phyloP scores from a whole-genome alignment of 2,888 invertebrate species.

The Ecdyonurus torrentis region DNA sequence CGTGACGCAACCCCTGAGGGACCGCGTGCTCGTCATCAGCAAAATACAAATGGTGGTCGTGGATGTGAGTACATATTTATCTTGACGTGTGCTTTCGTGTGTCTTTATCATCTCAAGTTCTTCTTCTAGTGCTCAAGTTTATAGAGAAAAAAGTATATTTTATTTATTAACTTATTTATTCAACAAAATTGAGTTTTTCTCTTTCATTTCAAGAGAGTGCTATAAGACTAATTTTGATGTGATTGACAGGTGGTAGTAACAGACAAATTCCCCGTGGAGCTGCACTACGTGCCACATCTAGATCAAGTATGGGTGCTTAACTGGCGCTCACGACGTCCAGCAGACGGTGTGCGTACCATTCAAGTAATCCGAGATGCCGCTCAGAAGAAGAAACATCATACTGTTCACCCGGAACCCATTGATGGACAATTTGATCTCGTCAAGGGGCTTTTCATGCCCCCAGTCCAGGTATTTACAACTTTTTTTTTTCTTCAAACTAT shows the following conservation, averaged over 20 bases:
- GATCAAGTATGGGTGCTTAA: conserved; percentile 62
- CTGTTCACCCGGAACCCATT: conserved; percentile 54
- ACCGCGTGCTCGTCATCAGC: conserved; percentile 52
- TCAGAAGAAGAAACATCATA: conserved; percentile 51
- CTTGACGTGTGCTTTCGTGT: no score
- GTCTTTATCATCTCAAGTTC: no score
- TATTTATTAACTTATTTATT: no score
- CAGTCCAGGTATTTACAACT: conserved; percentile 35
- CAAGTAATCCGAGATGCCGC: conserved; percentile 56
- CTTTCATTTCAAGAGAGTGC: no score
- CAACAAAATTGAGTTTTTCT: no score
- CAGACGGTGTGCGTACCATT: conserved; percentile 45
- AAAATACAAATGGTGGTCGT: conserved; percentile 53
- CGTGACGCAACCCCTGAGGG: conserved; percentile 49
- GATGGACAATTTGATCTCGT: conserved; percentile 60
- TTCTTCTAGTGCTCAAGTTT: no score
- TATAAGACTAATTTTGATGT: neutral
- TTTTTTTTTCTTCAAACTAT: no score
- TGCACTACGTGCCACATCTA: conserved; percentile 49
- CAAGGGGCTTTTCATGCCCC: conserved; percentile 42
- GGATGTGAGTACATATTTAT: conserved; percentile 42
- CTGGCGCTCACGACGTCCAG: conserved; percentile 47
- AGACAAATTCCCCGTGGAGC: conserved; percentile 50
- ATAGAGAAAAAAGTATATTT: no score
- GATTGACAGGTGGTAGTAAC: conserved; percentile 43